Evolutionary conservation across 2,888 invertebrate genomes (phyloP).

Genomic region (Bimastos eiseni): DNA sequence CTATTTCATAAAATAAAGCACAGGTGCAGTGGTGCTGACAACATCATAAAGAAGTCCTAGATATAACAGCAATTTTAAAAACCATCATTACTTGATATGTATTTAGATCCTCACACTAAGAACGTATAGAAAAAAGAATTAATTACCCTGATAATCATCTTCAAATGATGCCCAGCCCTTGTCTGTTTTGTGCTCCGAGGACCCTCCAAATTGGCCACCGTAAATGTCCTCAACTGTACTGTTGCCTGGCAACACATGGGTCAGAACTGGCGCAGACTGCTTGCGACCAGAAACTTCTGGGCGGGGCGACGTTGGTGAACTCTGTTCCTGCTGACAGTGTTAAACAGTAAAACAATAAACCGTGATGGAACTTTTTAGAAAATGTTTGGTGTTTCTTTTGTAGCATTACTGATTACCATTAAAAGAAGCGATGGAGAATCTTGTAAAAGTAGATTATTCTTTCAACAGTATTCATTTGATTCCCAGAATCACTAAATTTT

Average conservation of each 20-base stretch:
- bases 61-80: background rate
- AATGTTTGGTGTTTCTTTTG: background rate
- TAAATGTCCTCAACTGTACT: background rate
- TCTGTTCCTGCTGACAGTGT: background rate
- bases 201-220: background rate
- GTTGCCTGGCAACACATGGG: conserved; percentile 23
- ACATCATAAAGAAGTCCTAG: background rate
- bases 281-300: conserved; percentile 26
- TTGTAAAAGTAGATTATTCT: background rate
- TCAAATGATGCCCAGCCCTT: conserved; percentile 57
- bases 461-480: background rate
- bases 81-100: background rate
- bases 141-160: conserved; percentile 52
- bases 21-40: background rate
- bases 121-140: background rate
- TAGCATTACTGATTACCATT: background rate
- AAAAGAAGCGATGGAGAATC: background rate
- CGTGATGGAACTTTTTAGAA: background rate
- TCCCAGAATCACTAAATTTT: background rate
- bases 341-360: too few relatives aligned
- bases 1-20: background rate
- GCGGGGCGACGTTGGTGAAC: background rate
- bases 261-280: conserved; percentile 32
- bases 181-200: conserved; percentile 28
- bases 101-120: background rate